These are phyloP conservation scores for Podocnemis expansa DNA, from an alignment of 2,113 vertebrate genomes.

Conservation along the genomic window DNA sequence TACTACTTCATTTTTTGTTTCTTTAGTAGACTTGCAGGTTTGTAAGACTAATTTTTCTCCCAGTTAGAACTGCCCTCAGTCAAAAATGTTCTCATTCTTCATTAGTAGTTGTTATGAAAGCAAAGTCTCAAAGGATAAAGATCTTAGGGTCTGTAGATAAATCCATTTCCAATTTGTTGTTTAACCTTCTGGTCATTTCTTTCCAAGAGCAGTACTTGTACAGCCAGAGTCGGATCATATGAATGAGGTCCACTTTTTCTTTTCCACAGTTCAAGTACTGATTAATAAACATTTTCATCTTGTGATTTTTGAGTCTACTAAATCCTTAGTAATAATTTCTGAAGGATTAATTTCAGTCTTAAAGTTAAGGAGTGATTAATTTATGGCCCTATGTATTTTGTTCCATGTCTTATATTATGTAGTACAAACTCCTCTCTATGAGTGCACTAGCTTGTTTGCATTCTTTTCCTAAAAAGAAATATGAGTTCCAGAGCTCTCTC, in stretches of 20 bases:
- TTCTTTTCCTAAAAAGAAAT: background rate
- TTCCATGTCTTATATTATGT: background rate
- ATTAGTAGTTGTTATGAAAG: background rate
- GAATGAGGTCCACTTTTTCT: background rate
- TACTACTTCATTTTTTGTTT: background rate
- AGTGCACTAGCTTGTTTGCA: background rate
- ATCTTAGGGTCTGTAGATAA: background rate
- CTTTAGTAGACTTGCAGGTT: background rate
- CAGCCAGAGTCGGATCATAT: background rate
- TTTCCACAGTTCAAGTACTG: background rate
- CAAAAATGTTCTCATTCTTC: background rate
- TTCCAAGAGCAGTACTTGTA: background rate
- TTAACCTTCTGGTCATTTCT: background rate
- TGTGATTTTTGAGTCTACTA: background rate
- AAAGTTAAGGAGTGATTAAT: background rate
- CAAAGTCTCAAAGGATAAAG: background rate
- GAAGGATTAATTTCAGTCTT: background rate
- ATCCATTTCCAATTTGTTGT: background rate
- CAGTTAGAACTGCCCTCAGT: background rate
- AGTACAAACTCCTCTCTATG: background rate
- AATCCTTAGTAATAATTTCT: conserved; percentile 18
- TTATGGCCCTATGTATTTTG: background rate
- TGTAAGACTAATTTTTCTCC: background rate
- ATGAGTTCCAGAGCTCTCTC: background rate
- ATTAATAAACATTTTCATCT: background rate